These are phyloP conservation scores for Antrozous pallidus DNA, from an alignment of 2,797 vertebrate genomes.

Conservation along the genomic window DNA sequence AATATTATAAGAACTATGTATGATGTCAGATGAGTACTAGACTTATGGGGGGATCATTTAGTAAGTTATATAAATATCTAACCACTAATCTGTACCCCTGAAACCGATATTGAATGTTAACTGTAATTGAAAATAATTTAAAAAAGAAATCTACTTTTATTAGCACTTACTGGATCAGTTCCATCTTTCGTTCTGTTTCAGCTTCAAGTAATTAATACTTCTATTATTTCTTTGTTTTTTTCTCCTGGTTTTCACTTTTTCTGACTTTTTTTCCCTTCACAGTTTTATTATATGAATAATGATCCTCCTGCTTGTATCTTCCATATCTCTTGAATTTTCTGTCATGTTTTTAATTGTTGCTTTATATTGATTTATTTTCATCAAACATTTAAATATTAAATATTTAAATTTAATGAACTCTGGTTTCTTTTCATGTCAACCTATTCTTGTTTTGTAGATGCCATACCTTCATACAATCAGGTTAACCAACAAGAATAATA, in stretches of 20 bases:
- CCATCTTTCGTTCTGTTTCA: neutral
- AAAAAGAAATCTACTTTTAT: neutral
- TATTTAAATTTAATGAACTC: neutral
- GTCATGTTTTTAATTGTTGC: neutral
- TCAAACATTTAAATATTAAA: neutral
- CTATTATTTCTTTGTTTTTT: neutral
- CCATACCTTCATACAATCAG: neutral
- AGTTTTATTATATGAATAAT: neutral
- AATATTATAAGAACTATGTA: neutral
- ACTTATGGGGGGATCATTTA: neutral
- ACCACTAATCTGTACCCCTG: neutral
- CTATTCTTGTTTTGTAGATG: neutral
- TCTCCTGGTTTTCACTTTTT: neutral
- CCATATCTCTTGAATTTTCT: neutral
- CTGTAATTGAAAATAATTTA: neutral
- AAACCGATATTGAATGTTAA: neutral
- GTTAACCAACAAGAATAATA: neutral
- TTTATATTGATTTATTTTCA: slow-evolving; percentile 24
- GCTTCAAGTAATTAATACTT: neutral
- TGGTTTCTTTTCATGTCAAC: neutral
- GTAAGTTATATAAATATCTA: neutral
- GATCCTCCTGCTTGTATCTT: neutral
- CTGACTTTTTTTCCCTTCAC: neutral
- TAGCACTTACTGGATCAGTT: neutral
- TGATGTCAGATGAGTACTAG: neutral